phyloP scores from a whole-genome alignment of 2,113 vertebrate genomes.

The Arenaria interpres region DNA sequence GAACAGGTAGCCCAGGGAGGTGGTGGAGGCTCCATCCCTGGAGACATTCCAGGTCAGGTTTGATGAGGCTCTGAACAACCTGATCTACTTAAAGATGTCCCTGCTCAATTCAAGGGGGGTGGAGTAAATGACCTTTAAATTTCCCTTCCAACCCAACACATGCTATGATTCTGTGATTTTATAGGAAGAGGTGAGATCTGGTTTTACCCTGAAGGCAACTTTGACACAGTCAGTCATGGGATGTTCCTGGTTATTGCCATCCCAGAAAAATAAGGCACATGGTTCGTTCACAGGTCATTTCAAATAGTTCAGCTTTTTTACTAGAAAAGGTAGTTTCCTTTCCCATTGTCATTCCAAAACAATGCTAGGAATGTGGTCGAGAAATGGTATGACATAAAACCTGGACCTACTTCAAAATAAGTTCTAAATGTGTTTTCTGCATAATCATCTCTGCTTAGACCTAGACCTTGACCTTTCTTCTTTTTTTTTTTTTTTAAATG shows the following conservation, averaged over 20 bases:
- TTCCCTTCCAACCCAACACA: no score
- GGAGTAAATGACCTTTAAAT: no score
- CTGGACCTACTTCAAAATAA: neutral
- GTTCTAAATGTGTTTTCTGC: conserved; percentile 19
- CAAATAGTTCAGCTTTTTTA: neutral
- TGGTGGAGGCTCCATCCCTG: no score
- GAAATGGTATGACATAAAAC: neutral
- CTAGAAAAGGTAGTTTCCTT: neutral
- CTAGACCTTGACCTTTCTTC: neutral
- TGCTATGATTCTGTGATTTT: no score
- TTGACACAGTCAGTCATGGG: neutral
- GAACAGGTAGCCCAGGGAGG: no score
- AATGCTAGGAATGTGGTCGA: neutral
- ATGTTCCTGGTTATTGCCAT: no score
- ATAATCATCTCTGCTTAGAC: neutral
- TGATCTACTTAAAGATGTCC: no score
- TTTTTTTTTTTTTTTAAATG: neutral
- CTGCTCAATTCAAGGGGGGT: no score
- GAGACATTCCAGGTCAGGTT: no score
- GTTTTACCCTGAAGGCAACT: neutral
- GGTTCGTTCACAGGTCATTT: neutral
- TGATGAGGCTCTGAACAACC: no score
- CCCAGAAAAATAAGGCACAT: neutral
- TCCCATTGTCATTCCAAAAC: neutral
- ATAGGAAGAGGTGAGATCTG: neutral